A percentile compares a stretch with the other conserved stretches of the same genome.
phyloP scores from a whole-genome alignment of 2,113 vertebrate genomes.

The Acanthisitta chloris region DNA sequence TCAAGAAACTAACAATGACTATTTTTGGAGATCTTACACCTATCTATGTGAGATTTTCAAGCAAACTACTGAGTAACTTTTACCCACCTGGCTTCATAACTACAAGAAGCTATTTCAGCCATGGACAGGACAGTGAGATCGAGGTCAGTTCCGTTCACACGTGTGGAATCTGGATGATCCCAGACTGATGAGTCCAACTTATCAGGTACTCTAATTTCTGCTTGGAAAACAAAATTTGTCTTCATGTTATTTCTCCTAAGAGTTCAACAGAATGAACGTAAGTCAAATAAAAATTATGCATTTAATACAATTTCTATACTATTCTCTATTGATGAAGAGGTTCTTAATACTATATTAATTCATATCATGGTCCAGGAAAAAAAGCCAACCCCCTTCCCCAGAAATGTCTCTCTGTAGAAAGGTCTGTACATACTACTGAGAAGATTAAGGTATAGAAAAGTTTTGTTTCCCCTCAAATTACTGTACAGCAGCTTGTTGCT shows the following conservation, averaged over 20 bases:
- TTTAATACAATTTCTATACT: conserved; percentile 8
- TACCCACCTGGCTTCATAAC: conserved; percentile 94
- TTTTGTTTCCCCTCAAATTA: neutral
- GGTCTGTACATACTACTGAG: neutral
- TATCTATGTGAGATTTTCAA: neutral
- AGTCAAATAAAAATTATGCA: neutral
- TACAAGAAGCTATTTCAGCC: conserved; percentile 98
- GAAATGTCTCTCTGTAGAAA: neutral
- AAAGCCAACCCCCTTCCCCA: neutral
- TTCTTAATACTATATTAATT: neutral
- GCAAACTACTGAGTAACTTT: neutral
- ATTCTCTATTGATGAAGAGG: conserved; percentile 6
- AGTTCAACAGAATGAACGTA: neutral
- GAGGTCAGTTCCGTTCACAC: conserved; percentile 74
- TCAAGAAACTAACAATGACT: neutral
- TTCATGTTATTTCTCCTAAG: neutral
- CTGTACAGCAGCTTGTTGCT: neutral
- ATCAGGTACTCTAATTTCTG: conserved; percentile 67
- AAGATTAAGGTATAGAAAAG: neutral
- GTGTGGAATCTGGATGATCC: conserved; percentile 70
- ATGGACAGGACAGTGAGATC: conserved; percentile 82
- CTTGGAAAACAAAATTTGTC: conserved; percentile 49
- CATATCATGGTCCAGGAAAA: neutral
- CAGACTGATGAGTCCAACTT: conserved; percentile 73
- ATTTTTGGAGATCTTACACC: neutral